Percentiles rank a stretch among this genome's conserved stretches.
Conservation (phyloP, 2,888 invertebrate species). For the Hydropsyche betteni region DNA sequence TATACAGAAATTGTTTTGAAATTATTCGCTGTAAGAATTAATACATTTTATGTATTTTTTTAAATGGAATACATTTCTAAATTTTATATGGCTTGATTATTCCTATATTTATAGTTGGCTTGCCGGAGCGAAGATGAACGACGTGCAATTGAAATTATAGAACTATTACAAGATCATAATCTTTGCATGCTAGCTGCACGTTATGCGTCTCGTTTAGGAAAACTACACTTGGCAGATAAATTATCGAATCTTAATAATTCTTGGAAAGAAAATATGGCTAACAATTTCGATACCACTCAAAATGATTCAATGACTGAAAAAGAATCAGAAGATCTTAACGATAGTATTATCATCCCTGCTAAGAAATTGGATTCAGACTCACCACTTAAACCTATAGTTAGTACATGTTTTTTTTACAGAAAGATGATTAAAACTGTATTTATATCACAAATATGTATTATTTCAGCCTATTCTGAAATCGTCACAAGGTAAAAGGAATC, state of each 20-base stretch:
- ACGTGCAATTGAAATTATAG: constrained; percentile 86
- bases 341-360: constrained; percentile 62
- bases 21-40: constrained; percentile 81
- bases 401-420: constrained; percentile 50
- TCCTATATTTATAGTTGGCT: constrained; percentile 71
- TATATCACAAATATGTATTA: no score
- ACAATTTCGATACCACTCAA: neutral
- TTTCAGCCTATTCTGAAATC: constrained; percentile 48
- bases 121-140: constrained; percentile 85
- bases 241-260: constrained; percentile 69
- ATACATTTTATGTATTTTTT: neutral
- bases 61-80: constrained; percentile 34
- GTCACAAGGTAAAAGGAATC: constrained; percentile 45
- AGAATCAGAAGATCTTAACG: constrained; percentile 57
- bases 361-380: constrained; percentile 58
- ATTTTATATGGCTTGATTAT: constrained; percentile 15
- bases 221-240: constrained; percentile 81
- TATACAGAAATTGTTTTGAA: constrained; percentile 85
- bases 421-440: neutral
- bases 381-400: constrained; percentile 62
- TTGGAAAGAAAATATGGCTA: constrained; percentile 57
- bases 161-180: constrained; percentile 79
- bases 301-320: constrained; percentile 55
- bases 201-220: constrained; percentile 83
- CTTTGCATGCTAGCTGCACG: constrained; percentile 86